Conservation (phyloP, 2,113 vertebrate genomes). For the Lagenorhynchus albirostris region DNA sequence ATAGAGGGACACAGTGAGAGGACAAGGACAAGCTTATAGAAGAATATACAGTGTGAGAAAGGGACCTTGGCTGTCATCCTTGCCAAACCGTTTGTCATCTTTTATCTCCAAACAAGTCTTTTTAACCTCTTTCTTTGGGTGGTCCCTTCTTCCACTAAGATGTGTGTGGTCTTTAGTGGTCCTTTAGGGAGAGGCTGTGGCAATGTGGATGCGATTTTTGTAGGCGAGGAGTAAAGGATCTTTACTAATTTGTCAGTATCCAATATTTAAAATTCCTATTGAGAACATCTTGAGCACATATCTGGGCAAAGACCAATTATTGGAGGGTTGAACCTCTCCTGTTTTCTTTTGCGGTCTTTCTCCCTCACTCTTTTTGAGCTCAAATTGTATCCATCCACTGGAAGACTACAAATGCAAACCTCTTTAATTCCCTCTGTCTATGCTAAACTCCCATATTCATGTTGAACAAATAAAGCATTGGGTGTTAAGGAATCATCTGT, state of each 20-base stretch:
- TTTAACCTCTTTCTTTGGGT: background rate
- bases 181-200: background rate
- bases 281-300: background rate
- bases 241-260: background rate
- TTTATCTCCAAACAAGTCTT: background rate
- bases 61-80: background rate
- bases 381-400: background rate
- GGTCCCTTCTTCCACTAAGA: background rate
- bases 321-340: background rate
- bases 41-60: background rate
- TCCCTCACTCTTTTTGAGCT: background rate
- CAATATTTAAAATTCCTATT: background rate
- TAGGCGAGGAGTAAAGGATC: background rate
- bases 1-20: background rate
- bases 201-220: background rate
- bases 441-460: background rate
- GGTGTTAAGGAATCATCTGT: background rate
- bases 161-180: background rate
- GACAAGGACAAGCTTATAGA: background rate
- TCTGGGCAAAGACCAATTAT: background rate
- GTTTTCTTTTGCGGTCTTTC: background rate
- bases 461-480: background rate
- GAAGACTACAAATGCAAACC: background rate
- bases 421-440: background rate
- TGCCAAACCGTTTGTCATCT: background rate